phyloP scores from a whole-genome alignment of 2,797 vertebrate genomes.

The Danio aesculapii region DNA sequence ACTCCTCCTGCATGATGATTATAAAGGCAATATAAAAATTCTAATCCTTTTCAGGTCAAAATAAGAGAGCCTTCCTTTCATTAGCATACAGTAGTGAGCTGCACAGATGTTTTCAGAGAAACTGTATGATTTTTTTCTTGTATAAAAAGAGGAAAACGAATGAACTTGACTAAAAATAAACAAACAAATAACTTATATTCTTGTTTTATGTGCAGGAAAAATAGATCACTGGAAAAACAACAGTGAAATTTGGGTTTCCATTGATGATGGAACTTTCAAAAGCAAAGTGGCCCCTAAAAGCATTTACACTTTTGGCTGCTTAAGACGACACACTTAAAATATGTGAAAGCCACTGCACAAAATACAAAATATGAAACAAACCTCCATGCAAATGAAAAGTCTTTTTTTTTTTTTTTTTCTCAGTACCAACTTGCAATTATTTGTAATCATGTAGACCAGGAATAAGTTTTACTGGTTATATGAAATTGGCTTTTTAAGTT shows the following conservation, averaged over 20 bases:
- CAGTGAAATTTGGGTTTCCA: not conserved
- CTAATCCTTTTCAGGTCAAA: not conserved
- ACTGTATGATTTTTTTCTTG: not conserved
- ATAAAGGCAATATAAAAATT: not conserved
- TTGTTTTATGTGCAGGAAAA: not conserved
- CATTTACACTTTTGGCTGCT: not conserved
- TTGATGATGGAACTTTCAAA: not conserved
- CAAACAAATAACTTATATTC: too few relatives aligned
- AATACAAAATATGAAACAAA: not conserved
- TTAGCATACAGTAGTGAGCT: not conserved
- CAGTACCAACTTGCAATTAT: too few relatives aligned
- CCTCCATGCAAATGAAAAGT: too few relatives aligned
- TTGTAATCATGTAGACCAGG: too few relatives aligned
- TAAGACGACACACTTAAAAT: not conserved
- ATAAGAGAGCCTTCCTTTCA: not conserved
- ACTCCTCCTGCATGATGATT: conserved; percentile 16
- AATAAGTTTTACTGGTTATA: not conserved
- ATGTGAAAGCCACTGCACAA: not conserved
- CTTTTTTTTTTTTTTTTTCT: too few relatives aligned
- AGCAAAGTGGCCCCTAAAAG: not conserved
- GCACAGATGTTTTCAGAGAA: not conserved
- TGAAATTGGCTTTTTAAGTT: not conserved
- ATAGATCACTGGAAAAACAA: not conserved
- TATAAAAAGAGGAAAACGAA: not conserved
- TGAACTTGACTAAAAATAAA: not conserved